phyloP scores from a whole-genome alignment of 1,140 invertebrate species.

The Caenorhabditis inopinata region DNA sequence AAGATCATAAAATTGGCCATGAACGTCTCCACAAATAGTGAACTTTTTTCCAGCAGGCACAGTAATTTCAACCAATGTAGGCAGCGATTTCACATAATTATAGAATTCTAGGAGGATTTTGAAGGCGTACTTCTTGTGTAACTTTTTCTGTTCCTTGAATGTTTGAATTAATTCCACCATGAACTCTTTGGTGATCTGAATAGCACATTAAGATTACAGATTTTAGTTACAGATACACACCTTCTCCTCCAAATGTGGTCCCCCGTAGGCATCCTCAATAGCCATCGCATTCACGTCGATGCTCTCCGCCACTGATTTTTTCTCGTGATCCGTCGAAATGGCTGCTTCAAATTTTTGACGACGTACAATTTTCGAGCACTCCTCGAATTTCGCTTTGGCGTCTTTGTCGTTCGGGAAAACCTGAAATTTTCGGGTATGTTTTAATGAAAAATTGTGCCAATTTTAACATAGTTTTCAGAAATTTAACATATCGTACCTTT shows the following conservation, averaged over 20 bases:
- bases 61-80: constrained; percentile 84
- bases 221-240: no score
- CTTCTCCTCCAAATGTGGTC: constrained; percentile 81
- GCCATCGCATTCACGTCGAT: constrained; percentile 87
- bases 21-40: constrained; percentile 98
- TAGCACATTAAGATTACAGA: no score
- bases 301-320: constrained; percentile 80
- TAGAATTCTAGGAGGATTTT: constrained; percentile 92
- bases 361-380: constrained; percentile 94
- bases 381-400: constrained; percentile 85
- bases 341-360: constrained; percentile 92
- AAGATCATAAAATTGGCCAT: constrained; percentile 97
- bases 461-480: not conserved
- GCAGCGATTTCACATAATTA: constrained; percentile 78
- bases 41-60: constrained; percentile 76
- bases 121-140: constrained; percentile 96
- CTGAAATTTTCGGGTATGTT: constrained; percentile 67
- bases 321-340: constrained; percentile 86
- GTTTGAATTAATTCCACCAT: constrained; percentile 81
- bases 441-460: no score
- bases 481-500: constrained; percentile 36
- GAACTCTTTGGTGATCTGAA: constrained; percentile 74
- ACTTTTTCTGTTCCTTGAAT: constrained; percentile 86
- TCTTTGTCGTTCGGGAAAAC: constrained; percentile 88
- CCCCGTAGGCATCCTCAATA: constrained; percentile 93